Evolutionary conservation across 1,140 invertebrate species (phyloP), one percentile per base, ranked within the genome.

Genomic region (Eurosta solidaginis): DNA sequence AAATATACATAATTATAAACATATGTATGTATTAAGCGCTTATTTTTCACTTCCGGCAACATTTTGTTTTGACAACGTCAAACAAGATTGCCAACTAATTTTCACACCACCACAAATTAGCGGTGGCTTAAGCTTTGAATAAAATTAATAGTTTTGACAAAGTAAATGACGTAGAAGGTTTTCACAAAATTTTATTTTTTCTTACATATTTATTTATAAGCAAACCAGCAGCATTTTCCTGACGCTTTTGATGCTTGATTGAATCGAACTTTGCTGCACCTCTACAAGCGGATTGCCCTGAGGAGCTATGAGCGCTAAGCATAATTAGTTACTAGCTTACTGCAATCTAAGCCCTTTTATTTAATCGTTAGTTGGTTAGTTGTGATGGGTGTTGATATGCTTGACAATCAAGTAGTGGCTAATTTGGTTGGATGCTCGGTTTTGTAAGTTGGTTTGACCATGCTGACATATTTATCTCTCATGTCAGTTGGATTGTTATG

Each of bases 91-190:
- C 59, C 33, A 68, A 68, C 59, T 40, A 68, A 68, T 68, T 68
- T 68, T 29, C 33, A n/a, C 59, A n/a, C n/a, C n/a, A n/a, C n/a
- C 59, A 40, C 59, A 68, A 68, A 68, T 68, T 68, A 40, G 29
- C 59, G 59, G 59, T 36, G 5, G 59, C 59, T 33, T 68, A 17
- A 17, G 59, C 33, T 68, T 68, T 68, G 59, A 68, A 68, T 68
- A 68, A 20, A 68, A 68, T 68, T 68, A 68, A 68, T 68, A 68
- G 59, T 68, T 68, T 68, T 68, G 36, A 68, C 25, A 40, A 40
- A 68, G 59, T 40, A 36, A 68, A 68, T 68, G 59, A 68, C 33
- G 59, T 20, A 40, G 33, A 20, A 20, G 36, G 36, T 68, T 68
- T 68, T 40, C 59, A 29, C 33, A 40, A 17, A 6, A 40, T 1